Conservation (phyloP, 2,888 invertebrate genomes). For the Dichetophora obliterata region DNA sequence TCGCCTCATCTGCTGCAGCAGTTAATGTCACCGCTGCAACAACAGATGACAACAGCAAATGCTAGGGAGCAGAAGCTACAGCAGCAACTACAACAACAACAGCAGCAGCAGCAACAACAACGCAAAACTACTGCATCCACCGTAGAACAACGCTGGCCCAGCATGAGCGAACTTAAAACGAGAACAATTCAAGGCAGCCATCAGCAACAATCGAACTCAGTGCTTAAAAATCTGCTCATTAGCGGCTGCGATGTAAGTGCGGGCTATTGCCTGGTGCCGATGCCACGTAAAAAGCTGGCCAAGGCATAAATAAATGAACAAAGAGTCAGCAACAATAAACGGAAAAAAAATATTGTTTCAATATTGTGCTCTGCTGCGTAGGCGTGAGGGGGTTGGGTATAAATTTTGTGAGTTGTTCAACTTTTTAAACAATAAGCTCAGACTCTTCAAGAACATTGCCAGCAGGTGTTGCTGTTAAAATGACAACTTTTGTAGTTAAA, state of each 20-base stretch:
- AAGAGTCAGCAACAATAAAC: too few relatives aligned
- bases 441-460: too few relatives aligned
- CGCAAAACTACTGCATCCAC: constrained; percentile 48
- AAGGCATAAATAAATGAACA: constrained; percentile 66
- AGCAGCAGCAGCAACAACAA: constrained; percentile 51
- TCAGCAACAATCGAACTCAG: constrained; percentile 70
- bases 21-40: constrained; percentile 72
- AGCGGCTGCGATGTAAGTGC: constrained; percentile 95
- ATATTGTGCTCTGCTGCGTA: too few relatives aligned
- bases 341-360: too few relatives aligned
- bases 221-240: constrained; percentile 94
- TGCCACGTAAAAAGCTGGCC: constrained; percentile 71
- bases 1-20: constrained; percentile 74
- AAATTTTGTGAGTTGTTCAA: too few relatives aligned
- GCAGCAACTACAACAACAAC: constrained; percentile 46
- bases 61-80: constrained; percentile 37
- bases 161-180: constrained; percentile 62
- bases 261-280: constrained; percentile 88
- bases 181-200: constrained; percentile 57
- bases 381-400: too few relatives aligned
- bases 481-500: too few relatives aligned
- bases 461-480: too few relatives aligned
- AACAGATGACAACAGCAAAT: constrained; percentile 47
- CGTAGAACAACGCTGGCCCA: constrained; percentile 60
- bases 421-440: too few relatives aligned